Evolutionary conservation across 2,797 vertebrate species (phyloP).

Genomic region (Chromis chromis): DNA sequence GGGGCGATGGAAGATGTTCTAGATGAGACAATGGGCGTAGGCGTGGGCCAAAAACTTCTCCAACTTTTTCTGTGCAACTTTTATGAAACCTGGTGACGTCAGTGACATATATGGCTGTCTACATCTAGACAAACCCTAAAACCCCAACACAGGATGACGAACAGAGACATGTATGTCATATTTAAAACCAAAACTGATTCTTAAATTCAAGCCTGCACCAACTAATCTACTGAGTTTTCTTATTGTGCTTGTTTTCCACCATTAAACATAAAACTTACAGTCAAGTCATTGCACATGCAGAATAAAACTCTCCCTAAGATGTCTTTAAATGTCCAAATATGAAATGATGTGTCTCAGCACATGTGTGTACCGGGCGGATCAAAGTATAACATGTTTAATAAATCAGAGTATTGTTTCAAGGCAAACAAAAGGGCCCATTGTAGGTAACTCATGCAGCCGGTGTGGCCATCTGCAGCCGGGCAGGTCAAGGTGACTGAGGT

Average conservation of each 20-base stretch:
- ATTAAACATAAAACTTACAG: background rate
- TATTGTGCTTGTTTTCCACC: background rate
- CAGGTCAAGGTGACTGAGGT: slow-evolving; percentile 72
- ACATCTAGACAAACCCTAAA: slow-evolving; percentile 7
- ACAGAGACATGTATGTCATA: background rate
- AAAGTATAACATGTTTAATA: slow-evolving; percentile 59
- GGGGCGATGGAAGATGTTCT: slow-evolving; percentile 65
- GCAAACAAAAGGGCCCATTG: slow-evolving; percentile 82
- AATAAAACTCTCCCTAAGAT: background rate
- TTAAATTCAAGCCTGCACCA: background rate
- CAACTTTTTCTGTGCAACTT: slow-evolving; percentile 69
- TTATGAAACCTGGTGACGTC: slow-evolving; percentile 35
- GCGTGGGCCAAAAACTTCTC: slow-evolving; percentile 59
- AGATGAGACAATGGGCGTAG: slow-evolving; percentile 70
- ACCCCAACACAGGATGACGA: background rate
- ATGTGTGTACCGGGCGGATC: slow-evolving; percentile 19
- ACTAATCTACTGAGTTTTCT: background rate
- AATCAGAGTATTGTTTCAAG: slow-evolving; percentile 59
- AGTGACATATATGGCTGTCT: slow-evolving; percentile 12
- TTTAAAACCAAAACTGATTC: slow-evolving; percentile 36
- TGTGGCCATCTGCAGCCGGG: slow-evolving; percentile 67
- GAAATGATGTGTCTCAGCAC: slow-evolving; percentile 9
- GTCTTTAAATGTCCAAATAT: slow-evolving; percentile 16
- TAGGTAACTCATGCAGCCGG: slow-evolving; percentile 54
- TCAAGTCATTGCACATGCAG: background rate